A percentile compares a stretch with the other conserved stretches of the same genome.
Conservation (phyloP, 2,888 invertebrate genomes). For the Epinotia ramella region DNA sequence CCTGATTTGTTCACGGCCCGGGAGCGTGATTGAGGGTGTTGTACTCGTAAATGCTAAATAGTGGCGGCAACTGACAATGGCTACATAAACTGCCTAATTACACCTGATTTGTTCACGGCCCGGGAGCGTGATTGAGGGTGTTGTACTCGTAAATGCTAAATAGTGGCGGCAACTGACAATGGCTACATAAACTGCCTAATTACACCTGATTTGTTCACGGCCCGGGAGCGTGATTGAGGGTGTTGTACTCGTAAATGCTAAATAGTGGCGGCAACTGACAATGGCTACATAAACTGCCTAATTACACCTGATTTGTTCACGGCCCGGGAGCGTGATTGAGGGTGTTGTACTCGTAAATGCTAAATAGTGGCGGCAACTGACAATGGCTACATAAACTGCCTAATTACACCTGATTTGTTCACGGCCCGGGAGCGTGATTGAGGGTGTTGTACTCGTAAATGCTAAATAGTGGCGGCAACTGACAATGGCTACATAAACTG, state of each 20-base stretch:
- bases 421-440: not conserved
- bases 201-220: conserved; percentile 23
- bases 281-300: conserved; percentile 20
- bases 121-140: too few species aligned
- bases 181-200: conserved; percentile 20
- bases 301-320: conserved; percentile 29
- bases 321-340: too few species aligned
- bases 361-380: conserved; percentile 7
- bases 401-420: conserved; percentile 31
- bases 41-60: too few species aligned
- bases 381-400: conserved; percentile 22
- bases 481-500: conserved; percentile 23
- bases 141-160: too few species aligned
- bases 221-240: too few species aligned
- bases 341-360: too few species aligned
- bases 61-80: conserved; percentile 25
- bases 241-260: too few species aligned
- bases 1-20: conserved; percentile 20
- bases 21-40: too few species aligned
- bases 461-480: not conserved
- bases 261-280: conserved; percentile 20
- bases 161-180: conserved; percentile 23
- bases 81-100: conserved; percentile 21
- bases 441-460: too few species aligned
- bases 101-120: conserved; percentile 19